phyloP scores from a whole-genome alignment of 2,888 invertebrate genomes.

The Elmis aenea region DNA sequence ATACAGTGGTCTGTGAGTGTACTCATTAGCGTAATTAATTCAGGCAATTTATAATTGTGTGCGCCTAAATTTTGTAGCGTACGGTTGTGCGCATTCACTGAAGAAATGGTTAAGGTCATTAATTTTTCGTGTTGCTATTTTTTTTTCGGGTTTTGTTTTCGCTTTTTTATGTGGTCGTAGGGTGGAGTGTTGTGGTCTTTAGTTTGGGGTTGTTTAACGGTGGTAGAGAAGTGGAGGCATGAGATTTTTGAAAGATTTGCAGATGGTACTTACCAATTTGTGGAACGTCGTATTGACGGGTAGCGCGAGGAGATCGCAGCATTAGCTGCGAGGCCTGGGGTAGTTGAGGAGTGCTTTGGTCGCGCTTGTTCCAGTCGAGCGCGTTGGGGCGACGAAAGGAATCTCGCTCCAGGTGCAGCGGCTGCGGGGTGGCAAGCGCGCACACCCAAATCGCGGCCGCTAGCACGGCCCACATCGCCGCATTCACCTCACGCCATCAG shows the following conservation, averaged over 20 bases:
- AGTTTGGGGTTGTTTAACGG: too few species aligned
- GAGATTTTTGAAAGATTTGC: neutral
- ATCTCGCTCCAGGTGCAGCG: conserved; percentile 42
- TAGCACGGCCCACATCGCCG: conserved; percentile 44
- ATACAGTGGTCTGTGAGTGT: too few species aligned
- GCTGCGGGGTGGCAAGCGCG: conserved; percentile 45
- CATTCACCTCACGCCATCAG: conserved; percentile 37
- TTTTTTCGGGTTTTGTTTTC: too few species aligned
- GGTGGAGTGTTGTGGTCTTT: too few species aligned
- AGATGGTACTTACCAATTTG: conserved; percentile 74
- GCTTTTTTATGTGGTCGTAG: too few species aligned
- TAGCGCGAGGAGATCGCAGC: conserved; percentile 67
- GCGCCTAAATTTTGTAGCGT: too few species aligned
- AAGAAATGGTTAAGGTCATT: too few species aligned
- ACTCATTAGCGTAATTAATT: too few species aligned
- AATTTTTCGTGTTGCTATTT: too few species aligned
- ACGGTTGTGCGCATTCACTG: too few species aligned
- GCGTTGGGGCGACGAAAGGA: conserved; percentile 31
- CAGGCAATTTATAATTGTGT: too few species aligned
- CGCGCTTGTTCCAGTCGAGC: conserved; percentile 31
- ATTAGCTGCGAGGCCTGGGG: conserved; percentile 56
- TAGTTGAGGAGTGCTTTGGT: conserved; percentile 22
- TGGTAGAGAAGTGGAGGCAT: too few species aligned
- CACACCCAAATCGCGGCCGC: conserved; percentile 44
- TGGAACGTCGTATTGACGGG: conserved; percentile 77